Conservation (phyloP, 2,888 invertebrate species). For the Leucophenga montana region DNA sequence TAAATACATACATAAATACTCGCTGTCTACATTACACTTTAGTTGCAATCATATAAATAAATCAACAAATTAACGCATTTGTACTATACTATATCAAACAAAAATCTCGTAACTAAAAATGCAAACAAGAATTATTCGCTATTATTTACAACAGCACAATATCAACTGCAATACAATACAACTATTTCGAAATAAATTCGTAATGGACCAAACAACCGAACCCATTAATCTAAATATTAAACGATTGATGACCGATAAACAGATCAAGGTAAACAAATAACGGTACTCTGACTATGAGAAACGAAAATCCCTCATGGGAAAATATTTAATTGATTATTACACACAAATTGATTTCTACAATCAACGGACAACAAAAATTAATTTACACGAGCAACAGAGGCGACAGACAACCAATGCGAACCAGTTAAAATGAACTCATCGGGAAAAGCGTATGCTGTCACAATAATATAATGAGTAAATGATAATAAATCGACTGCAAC, state of each 20-base stretch:
- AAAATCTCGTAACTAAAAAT: no score
- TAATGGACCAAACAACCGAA: background rate
- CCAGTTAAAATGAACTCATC: no score
- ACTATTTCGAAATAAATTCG: no score
- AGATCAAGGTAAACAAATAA: constrained; percentile 12
- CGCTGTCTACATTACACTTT: no score
- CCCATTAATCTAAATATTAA: background rate
- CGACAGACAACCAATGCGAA: background rate
- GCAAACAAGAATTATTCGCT: no score
- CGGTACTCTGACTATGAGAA: background rate
- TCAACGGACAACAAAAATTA: background rate
- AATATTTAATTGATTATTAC: constrained; percentile 7
- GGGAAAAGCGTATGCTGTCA: background rate
- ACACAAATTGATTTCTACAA: constrained; percentile 4
- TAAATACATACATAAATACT: no score
- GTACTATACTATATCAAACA: no score
- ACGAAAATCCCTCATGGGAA: background rate
- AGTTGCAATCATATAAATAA: no score
- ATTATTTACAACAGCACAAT: no score
- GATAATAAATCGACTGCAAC: no score
- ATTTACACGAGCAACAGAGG: background rate
- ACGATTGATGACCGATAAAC: background rate
- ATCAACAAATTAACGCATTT: no score
- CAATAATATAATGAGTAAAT: background rate
- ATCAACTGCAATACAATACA: no score